phyloP scores from a whole-genome alignment of 2,888 invertebrate genomes.

The Agapetus fuscipes region DNA sequence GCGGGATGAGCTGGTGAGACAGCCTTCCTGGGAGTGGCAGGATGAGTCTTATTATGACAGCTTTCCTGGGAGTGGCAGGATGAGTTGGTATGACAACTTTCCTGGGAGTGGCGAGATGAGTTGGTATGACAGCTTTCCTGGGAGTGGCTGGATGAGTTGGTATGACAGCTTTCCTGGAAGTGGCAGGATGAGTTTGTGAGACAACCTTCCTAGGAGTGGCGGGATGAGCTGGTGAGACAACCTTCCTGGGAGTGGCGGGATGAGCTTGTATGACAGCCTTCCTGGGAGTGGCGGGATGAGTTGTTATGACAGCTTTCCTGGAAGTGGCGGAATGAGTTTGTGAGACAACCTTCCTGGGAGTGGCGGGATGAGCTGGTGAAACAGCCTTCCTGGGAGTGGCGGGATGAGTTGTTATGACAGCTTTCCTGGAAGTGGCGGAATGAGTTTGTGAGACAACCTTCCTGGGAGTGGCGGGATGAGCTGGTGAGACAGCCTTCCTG shows the following conservation, averaged over 20 bases:
- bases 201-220: background rate
- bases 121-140: background rate
- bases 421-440: background rate
- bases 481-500: background rate
- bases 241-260: background rate
- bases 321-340: background rate
- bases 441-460: background rate
- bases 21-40: background rate
- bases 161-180: background rate
- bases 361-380: background rate
- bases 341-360: background rate
- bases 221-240: constrained; percentile 1
- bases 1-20: constrained; percentile 1
- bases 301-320: background rate
- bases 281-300: background rate
- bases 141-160: background rate
- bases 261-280: background rate
- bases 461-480: background rate
- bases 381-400: background rate
- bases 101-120: background rate
- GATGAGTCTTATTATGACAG: constrained; percentile 1
- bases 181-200: background rate
- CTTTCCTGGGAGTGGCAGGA: background rate
- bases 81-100: background rate
- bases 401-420: constrained; percentile 1